Evolutionary conservation across 2,113 vertebrate species (phyloP), one percentile per base, ranked within the genome.

Genomic region (Tapirus terrestris): DNA sequence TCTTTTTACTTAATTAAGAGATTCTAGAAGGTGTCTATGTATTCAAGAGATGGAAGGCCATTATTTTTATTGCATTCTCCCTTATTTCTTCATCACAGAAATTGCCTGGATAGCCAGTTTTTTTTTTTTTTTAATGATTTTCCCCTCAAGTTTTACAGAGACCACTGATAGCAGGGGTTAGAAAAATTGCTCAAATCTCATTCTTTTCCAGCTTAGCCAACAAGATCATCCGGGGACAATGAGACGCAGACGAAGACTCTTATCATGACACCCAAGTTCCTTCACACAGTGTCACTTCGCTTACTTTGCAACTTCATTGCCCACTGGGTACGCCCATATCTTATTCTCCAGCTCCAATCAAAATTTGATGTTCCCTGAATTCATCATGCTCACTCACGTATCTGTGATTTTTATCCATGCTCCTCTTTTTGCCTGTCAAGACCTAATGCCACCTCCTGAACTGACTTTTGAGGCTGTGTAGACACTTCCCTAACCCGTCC

Each of bases 1-100:
- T 60, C 31, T 89, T 58, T 65, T 86, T 68, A 67, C 89, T 92
- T 89, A 93, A 77, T 76, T 88, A 91, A 85, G n/a, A 80, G n/a
- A 6, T 86, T 96, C 73, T 89, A 13, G 36, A 96, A 45, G 33
- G 27, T 96, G 33, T 56, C 56, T 86, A 14, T 48, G 51, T 81
- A 33, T 81, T 23, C 48, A 84, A 13, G 5, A 68, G 33, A 81
- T 60, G 45, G 20, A 82, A 80, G 33, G 5, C 13, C 12, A 16
- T 91, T 85, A 36, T 58, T 83, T 83, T 87, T 16, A 51, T 80
- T 81, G 83, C 33, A 91, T 73, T 58, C 18, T 67, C 21, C 53
- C 17, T 60, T 36, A 53, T 85, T 85, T 91, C 18, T 84, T 29
- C 16, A 27, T 80, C 61, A 25, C 25, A 80, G 53, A 70, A 31